A percentile compares a stretch with the other conserved stretches of the same genome.
These are phyloP conservation scores for Oophaga pumilio DNA, from an alignment of 2,113 vertebrate species.

Conservation along the genomic window DNA sequence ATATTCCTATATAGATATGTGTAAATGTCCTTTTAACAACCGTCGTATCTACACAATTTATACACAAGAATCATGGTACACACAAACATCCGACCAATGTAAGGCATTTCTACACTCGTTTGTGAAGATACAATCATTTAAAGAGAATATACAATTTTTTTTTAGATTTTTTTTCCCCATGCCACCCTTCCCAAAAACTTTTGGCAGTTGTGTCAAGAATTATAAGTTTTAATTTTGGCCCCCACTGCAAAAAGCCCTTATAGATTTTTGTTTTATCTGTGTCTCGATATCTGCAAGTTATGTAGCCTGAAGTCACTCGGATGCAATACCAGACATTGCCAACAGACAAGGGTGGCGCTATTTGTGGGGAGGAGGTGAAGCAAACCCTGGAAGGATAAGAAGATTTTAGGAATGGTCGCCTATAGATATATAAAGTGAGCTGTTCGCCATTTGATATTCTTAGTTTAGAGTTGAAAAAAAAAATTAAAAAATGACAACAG, in stretches of 20 bases:
- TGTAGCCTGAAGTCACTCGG: not conserved
- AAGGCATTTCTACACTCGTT: constrained; percentile 34
- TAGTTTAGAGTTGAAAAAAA: not conserved
- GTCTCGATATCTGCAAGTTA: not conserved
- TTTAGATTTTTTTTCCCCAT: not conserved
- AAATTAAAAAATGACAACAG: not conserved
- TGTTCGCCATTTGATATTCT: not conserved
- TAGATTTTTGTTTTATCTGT: not conserved
- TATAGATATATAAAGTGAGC: not conserved
- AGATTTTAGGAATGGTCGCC: not conserved
- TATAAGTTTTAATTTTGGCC: not conserved
- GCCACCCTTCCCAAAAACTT: not conserved
- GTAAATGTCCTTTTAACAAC: constrained; percentile 21
- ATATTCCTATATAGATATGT: constrained; percentile 6
- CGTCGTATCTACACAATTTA: constrained; percentile 6
- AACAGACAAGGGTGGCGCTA: not conserved
- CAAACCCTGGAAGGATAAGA: not conserved
- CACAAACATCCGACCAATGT: constrained; percentile 23
- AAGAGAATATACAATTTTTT: not conserved
- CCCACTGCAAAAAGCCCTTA: constrained; percentile 13
- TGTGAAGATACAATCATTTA: constrained; percentile 16
- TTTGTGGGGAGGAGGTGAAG: not conserved
- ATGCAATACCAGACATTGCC: not conserved
- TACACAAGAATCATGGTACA: constrained; percentile 7
- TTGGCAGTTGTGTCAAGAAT: not conserved